A percentile compares a stretch with the other conserved stretches of the same genome.
Evolutionary conservation across 2,888 invertebrate species (phyloP).

Genomic region (Dyspetes luteomarginatus): DNA sequence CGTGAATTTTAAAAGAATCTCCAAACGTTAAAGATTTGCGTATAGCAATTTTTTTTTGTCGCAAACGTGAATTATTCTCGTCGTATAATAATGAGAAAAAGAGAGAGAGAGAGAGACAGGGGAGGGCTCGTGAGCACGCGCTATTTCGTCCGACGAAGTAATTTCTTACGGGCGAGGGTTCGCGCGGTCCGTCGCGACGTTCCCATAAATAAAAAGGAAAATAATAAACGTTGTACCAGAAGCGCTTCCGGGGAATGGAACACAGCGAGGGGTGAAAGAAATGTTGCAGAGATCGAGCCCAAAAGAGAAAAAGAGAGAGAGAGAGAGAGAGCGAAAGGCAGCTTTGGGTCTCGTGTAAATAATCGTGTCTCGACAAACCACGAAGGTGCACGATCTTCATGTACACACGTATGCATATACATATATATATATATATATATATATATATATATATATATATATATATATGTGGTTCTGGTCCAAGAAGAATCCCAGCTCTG

Average conservation of each 20-base stretch:
- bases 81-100: slow-evolving; percentile 41
- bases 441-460: neutral
- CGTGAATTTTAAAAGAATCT: neutral
- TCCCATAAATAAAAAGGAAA: slow-evolving; percentile 58
- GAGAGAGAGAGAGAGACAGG: neutral
- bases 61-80: slow-evolving; percentile 29
- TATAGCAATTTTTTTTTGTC: neutral
- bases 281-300: slow-evolving; percentile 15
- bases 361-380: slow-evolving; percentile 59
- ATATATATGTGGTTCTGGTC: slow-evolving; percentile 18
- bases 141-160: slow-evolving; percentile 48
- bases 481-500: slow-evolving; percentile 41
- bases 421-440: neutral
- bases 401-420: neutral
- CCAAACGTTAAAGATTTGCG: neutral
- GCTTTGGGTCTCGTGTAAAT: slow-evolving; percentile 57
- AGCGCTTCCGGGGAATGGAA: neutral
- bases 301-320: neutral
- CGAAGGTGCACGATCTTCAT: slow-evolving; percentile 37
- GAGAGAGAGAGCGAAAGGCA: slow-evolving; percentile 18
- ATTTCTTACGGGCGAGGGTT: slow-evolving; percentile 47
- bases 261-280: slow-evolving; percentile 40
- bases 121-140: slow-evolving; percentile 9
- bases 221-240: slow-evolving; percentile 53
- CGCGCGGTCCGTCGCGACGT: slow-evolving; percentile 45